These are phyloP conservation scores for Chalcosyrphus nemorum DNA, from an alignment of 2,888 invertebrate genomes.

Conservation along the genomic window DNA sequence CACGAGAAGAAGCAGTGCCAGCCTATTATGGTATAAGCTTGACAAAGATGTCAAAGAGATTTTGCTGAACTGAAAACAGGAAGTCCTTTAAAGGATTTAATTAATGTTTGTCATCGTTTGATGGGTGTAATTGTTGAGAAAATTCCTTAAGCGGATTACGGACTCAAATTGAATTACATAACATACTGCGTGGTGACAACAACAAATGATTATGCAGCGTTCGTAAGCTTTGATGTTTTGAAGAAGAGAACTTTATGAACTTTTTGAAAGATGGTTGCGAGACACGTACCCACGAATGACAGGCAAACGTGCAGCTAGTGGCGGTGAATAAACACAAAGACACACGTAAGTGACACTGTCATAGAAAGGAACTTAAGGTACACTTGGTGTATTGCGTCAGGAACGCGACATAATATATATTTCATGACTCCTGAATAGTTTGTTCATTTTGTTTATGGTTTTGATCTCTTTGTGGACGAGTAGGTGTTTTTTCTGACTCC, in stretches of 20 bases:
- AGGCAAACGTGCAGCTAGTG: background rate
- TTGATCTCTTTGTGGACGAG: too few relatives aligned
- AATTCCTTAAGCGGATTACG: conserved; percentile 5
- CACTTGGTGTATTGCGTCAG: background rate
- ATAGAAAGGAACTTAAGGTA: background rate
- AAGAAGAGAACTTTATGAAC: background rate
- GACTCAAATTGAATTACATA: background rate
- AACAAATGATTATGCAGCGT: too few relatives aligned
- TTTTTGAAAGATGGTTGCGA: background rate
- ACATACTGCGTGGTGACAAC: too few relatives aligned
- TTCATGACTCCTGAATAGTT: background rate
- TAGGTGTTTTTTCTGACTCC: too few relatives aligned
- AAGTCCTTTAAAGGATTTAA: conserved; percentile 57
- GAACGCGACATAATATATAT: background rate
- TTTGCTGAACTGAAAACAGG: conserved; percentile 43
- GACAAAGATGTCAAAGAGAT: conserved; percentile 35
- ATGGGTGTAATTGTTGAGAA: conserved; percentile 36
- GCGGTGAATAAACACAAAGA: background rate
- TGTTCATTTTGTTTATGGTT: too few relatives aligned
- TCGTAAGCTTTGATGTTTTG: background rate
- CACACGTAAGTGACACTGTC: background rate
- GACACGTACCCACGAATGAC: background rate
- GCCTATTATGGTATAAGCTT: conserved; percentile 21
- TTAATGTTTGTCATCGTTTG: conserved; percentile 51
- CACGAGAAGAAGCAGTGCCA: conserved; percentile 5